A percentile compares a stretch with the other conserved stretches of the same genome.
phyloP scores from a whole-genome alignment of 2,888 invertebrate genomes.

The Chorisops tibialis region DNA sequence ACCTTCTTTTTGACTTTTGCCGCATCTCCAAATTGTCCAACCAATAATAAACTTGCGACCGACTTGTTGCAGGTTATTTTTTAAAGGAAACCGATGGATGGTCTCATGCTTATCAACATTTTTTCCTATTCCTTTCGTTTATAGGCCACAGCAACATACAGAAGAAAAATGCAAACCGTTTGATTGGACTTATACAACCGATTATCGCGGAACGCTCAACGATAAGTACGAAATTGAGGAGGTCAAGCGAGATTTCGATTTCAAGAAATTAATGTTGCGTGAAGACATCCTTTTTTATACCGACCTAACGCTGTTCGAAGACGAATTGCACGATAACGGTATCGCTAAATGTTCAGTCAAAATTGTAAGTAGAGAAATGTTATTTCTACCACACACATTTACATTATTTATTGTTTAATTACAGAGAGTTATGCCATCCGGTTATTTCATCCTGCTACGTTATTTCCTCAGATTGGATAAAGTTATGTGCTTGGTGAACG shows the following conservation, averaged over 20 bases:
- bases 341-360: slow-evolving; percentile 86
- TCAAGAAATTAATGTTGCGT: slow-evolving; percentile 80
- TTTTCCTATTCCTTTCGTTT: too few relatives aligned
- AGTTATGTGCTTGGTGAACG: slow-evolving; percentile 82
- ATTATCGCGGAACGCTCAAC: slow-evolving; percentile 79
- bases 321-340: slow-evolving; percentile 98
- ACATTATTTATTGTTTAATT: not conserved
- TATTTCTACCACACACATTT: not conserved
- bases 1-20: too few relatives aligned
- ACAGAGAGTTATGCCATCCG: slow-evolving; percentile 93
- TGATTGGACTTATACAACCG: slow-evolving; percentile 97
- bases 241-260: slow-evolving; percentile 76
- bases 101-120: too few relatives aligned
- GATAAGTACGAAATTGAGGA: slow-evolving; percentile 59
- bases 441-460: slow-evolving; percentile 85
- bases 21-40: too few relatives aligned
- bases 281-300: slow-evolving; percentile 94
- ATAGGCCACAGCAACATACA: slow-evolving; percentile 63
- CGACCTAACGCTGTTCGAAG: slow-evolving; percentile 92
- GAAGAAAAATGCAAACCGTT: slow-evolving; percentile 81
- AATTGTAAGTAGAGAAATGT: slow-evolving; percentile 67
- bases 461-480: slow-evolving; percentile 93
- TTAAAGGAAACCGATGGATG: too few relatives aligned
- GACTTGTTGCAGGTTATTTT: slow-evolving; percentile 32
- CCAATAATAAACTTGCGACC: not conserved